A percentile compares a stretch with the other conserved stretches of the same genome.
These are phyloP conservation scores for Petrocephalus schoutedeni DNA, from an alignment of 2,797 vertebrate species.

Conservation along the genomic window DNA sequence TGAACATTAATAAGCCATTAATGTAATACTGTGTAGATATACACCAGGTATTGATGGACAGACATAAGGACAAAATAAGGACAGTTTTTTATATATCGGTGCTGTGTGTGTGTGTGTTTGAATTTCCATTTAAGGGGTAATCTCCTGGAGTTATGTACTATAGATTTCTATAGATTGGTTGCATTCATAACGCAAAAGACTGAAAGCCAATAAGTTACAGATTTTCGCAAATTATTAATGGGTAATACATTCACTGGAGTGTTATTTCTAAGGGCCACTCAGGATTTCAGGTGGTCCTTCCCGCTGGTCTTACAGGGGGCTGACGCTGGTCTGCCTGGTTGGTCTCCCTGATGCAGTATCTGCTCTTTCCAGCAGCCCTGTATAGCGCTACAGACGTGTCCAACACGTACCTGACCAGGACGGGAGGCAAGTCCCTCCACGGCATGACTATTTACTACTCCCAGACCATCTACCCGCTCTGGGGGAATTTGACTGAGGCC, in stretches of 20 bases:
- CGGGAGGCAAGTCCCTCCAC: slow-evolving; percentile 61
- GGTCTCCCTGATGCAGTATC: neutral
- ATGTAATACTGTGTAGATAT: neutral
- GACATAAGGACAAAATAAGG: no score
- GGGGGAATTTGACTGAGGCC: slow-evolving; percentile 61
- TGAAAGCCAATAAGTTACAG: neutral
- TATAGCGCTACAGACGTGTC: slow-evolving; percentile 65
- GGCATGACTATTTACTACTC: slow-evolving; percentile 62
- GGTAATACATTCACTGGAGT: neutral
- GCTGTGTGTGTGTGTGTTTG: neutral
- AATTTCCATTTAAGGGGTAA: neutral
- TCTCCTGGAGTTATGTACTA: neutral
- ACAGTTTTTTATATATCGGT: no score
- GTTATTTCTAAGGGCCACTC: neutral
- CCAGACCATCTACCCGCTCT: slow-evolving; percentile 65
- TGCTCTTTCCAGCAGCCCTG: slow-evolving; percentile 37
- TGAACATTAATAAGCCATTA: neutral
- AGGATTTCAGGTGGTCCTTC: neutral
- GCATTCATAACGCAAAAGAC: neutral
- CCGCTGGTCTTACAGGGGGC: neutral
- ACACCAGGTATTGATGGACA: no score
- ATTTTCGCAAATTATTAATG: neutral
- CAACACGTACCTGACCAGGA: slow-evolving; percentile 59
- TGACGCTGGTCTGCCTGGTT: neutral
- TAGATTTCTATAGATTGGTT: neutral